Conservation (phyloP, 2,888 invertebrate genomes). For the Tachina grossa region DNA sequence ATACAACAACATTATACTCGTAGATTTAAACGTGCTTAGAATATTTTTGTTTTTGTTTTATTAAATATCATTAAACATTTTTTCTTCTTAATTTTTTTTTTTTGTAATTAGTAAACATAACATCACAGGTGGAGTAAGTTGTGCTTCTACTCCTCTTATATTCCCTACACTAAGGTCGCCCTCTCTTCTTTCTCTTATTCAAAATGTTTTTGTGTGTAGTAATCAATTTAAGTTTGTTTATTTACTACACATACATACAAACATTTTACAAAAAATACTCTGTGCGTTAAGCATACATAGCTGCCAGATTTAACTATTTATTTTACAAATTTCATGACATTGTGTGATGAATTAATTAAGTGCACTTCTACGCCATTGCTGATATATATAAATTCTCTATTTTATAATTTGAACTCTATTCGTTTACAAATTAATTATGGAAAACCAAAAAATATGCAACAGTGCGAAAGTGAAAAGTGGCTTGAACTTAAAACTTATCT, state of each 20-base stretch:
- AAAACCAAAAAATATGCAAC: no score
- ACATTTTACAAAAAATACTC: not conserved
- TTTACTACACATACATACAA: not conserved
- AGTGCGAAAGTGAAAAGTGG: no score
- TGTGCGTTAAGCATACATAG: not conserved
- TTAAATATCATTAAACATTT: slow-evolving; percentile 31
- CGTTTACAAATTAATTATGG: no score
- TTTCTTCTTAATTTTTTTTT: slow-evolving; percentile 17
- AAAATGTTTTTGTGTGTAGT: not conserved
- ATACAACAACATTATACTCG: slow-evolving; percentile 59
- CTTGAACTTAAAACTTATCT: no score
- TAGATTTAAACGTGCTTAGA: slow-evolving; percentile 67
- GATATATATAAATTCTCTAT: no score
- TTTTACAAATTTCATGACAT: not conserved
- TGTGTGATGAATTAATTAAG: no score
- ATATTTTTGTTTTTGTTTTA: slow-evolving; percentile 46
- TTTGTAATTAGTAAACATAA: slow-evolving; percentile 69
- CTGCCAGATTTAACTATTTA: slow-evolving; percentile 11
- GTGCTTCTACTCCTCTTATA: slow-evolving; percentile 27
- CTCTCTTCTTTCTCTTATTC: not conserved
- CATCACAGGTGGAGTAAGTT: slow-evolving; percentile 63
- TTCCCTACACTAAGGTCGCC: not conserved
- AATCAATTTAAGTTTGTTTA: slow-evolving; percentile 9
- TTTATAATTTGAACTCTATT: no score
- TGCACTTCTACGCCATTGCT: no score